Base-by-base conservation (phyloP, 2,888 invertebrate genomes). In the Epistrophe grossulariae region DNA sequence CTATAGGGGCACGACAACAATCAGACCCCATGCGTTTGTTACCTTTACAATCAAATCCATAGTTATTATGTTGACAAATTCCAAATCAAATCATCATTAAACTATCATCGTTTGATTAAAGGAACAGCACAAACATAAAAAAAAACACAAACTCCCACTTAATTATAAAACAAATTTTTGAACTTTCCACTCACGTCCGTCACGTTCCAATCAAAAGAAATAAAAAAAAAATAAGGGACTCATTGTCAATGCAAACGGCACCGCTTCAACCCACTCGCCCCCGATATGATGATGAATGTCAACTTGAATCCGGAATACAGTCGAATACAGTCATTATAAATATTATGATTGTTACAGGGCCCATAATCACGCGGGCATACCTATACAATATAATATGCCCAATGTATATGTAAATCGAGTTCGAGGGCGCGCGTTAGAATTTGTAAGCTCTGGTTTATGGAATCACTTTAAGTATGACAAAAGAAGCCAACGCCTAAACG, bases 401-500 rank as follows among this genome's bases (percentile, higher is more conserved):
- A 64, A 74, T 9, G 19, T 38, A 13, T 24, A 11, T 60, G 60
- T 64, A 70, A 79, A 79, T 84, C 72, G 59, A 40, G 60, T 79
- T 84, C 55, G 79, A 79, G 66, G 48, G 70, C n/a, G 70, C 52
- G 52, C 24, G 55, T 40, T 70, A 52, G 76, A 71, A 79, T 62
- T 62, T 55, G 62, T 35, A 57, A 79, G 62, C 73, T 52, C 31
- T 38, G 38, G 38, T 7, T 28, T 24, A 57, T n/a, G 68, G 70
- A 52, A 38, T 24, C 60, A 74, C 48, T 55, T 68, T 10, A 40
- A 15, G 52, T 71, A 66, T 84, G 74, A 62, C 64, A 79, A 76
- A 79, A 79, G 71, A 84, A 79, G 79, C 73, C 55, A 83, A 79
- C 79, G 79, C 74, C 50, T 74, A 66, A 70, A 55, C 70, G 40